Evolutionary conservation across 2,797 vertebrate genomes (phyloP).

Genomic region (Ficedula albicollis): DNA sequence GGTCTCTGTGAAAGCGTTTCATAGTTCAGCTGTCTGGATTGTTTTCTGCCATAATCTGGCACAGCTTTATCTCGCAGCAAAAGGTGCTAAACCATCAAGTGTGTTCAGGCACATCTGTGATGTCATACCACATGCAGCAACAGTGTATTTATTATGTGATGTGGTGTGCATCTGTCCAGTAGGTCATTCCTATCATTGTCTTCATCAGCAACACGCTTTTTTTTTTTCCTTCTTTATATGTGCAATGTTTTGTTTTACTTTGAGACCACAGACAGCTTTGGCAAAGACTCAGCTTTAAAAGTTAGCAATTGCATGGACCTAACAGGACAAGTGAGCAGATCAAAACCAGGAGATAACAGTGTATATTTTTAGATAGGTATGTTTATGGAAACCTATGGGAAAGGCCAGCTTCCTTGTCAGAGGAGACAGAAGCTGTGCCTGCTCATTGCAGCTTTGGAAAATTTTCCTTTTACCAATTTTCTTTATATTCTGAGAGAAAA

Average conservation of each 20-base stretch:
- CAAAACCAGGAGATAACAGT: slow-evolving; percentile 18
- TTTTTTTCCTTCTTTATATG: neutral
- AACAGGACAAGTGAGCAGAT: neutral
- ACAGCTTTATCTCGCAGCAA: slow-evolving; percentile 25
- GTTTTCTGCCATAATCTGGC: neutral
- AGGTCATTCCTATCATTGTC: neutral
- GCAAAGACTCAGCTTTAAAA: neutral
- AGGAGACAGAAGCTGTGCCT: neutral
- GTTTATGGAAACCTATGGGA: neutral
- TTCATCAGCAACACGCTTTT: neutral
- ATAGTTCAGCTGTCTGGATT: neutral
- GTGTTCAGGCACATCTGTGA: slow-evolving; percentile 9
- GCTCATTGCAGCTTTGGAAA: neutral
- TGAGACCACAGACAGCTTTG: neutral
- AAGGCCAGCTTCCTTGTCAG: neutral
- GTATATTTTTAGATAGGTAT: neutral
- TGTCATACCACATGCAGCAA: neutral
- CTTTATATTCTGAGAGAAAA: neutral
- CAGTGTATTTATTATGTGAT: slow-evolving; percentile 11
- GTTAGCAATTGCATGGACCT: neutral
- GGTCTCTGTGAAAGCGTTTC: neutral
- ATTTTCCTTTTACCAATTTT: neutral
- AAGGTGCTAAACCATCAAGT: slow-evolving; percentile 44
- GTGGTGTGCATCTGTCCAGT: slow-evolving; percentile 4
- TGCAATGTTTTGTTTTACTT: neutral